Base-by-base conservation (phyloP, 2,797 vertebrate genomes). In the Siniperca scherzeri region DNA sequence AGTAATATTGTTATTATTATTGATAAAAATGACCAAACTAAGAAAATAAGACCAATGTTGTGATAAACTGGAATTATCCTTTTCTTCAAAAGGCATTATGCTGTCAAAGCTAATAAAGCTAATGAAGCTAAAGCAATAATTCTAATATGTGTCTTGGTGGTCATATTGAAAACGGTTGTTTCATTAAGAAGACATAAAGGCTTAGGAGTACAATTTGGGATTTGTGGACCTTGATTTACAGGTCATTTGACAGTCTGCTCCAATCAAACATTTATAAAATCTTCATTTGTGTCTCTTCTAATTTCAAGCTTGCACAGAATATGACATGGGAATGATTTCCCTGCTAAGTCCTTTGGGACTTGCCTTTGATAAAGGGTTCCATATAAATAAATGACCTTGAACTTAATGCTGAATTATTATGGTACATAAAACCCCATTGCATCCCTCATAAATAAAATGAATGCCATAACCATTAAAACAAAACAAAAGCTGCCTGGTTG, bases 311-410 rank as follows among this genome's bases (percentile, higher is more conserved):
- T 53, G 17, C 13, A 55, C 56, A 50, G 71, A 88, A 88, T 77
- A 57, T 81, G 80, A 87, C 87, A 80, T 84, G 82, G 90, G 84
- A 88, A 84, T 78, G 86, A 89, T 88, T 80, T 75, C 42, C 33
- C 21, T 36, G 38, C 44, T 44, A 4, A 48, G 57, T 60, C 67
- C 55, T 62, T 38, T 74, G 55, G 48, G 73, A 77, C 52, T 59
- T 44, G 21, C 19, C 62, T 82, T 61, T 74, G 70, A 68, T 74
- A 71, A 78, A 74, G 22, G 11, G 27, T 25, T 75, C 25, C 6
- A 36, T 69, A 61, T 59, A 53, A 75, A 80, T 74, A 21, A 62
- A 77, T 57, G 4, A 55, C 30, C 33, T 80, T 67, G 8, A 70
- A 88, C n/a, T 55, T 27, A 33, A 56, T 62, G 27, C 27, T 67